phyloP scores from a whole-genome alignment of 1,140 invertebrate genomes.

The Polypedilum vanderplanki region DNA sequence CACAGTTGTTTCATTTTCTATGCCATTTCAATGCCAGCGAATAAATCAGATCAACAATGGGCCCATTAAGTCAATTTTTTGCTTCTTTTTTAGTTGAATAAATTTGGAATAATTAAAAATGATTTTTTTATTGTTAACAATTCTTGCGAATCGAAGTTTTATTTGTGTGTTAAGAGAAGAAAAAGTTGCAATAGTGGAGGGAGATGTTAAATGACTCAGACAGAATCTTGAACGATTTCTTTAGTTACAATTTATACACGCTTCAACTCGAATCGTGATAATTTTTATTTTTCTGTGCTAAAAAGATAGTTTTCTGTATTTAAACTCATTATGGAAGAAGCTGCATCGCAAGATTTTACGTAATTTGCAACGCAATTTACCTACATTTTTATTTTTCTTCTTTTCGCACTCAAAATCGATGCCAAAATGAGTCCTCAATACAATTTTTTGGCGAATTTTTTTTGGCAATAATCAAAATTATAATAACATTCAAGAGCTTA shows the following conservation, averaged over 20 bases:
- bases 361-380: slow-evolving; percentile 12
- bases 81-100: neutral
- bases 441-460: neutral
- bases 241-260: neutral
- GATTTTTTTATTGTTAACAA: neutral
- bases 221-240: slow-evolving; percentile 16
- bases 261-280: neutral
- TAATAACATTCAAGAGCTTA: neutral
- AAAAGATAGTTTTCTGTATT: neutral
- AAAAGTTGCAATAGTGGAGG: neutral
- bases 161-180: neutral
- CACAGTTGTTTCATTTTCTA: slow-evolving; percentile 10
- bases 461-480: neutral
- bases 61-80: neutral
- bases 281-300: neutral
- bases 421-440: neutral
- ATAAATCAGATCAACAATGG: neutral
- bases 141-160: neutral
- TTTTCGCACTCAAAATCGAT: neutral
- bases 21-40: neutral
- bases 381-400: neutral
- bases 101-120: slow-evolving; percentile 15
- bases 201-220: neutral
- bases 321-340: neutral
- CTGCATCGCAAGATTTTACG: neutral